These are phyloP conservation scores for Polypedilum vanderplanki DNA, from an alignment of 1,140 invertebrate species.

Conservation along the genomic window DNA sequence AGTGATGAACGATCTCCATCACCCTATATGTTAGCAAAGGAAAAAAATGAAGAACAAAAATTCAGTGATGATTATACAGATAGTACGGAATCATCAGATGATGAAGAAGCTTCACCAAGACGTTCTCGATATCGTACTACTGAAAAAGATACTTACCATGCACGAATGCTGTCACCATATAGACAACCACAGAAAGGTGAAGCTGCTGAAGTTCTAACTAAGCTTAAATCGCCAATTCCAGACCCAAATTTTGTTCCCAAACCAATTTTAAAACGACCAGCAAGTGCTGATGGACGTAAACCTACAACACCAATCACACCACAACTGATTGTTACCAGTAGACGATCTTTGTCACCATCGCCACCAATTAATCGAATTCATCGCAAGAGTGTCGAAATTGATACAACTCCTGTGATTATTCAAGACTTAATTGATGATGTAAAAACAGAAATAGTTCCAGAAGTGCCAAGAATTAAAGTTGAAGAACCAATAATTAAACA, in stretches of 20 bases:
- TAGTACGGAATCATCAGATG: conserved; percentile 50
- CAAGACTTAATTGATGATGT: conserved; percentile 28
- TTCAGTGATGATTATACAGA: conserved; percentile 54
- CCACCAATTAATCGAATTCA: conserved; percentile 38
- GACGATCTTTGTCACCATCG: conserved; percentile 39
- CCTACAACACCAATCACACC: conserved; percentile 34
- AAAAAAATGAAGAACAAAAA: conserved; percentile 35
- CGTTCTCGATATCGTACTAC: conserved; percentile 44
- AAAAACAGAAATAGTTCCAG: conserved; percentile 2
- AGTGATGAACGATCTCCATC: not conserved
- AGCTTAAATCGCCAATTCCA: conserved; percentile 48
- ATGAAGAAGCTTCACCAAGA: conserved; percentile 50
- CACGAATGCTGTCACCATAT: conserved; percentile 45
- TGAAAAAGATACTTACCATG: conserved; percentile 64
- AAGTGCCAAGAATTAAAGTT: conserved; percentile 41
- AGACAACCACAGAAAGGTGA: conserved; percentile 46
- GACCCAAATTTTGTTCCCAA: conserved; percentile 62
- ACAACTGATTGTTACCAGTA: conserved; percentile 40
- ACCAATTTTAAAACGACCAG: conserved; percentile 59
- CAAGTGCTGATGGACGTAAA: conserved; percentile 38
- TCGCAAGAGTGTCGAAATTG: not conserved
- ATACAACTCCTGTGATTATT: conserved; percentile 33
- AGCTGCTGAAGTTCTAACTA: conserved; percentile 49
- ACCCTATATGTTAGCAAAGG: conserved; percentile 34
- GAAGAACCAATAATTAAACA: conserved; percentile 33